These are phyloP conservation scores for Cygnus olor DNA, from an alignment of 2,797 vertebrate genomes.

Conservation along the genomic window DNA sequence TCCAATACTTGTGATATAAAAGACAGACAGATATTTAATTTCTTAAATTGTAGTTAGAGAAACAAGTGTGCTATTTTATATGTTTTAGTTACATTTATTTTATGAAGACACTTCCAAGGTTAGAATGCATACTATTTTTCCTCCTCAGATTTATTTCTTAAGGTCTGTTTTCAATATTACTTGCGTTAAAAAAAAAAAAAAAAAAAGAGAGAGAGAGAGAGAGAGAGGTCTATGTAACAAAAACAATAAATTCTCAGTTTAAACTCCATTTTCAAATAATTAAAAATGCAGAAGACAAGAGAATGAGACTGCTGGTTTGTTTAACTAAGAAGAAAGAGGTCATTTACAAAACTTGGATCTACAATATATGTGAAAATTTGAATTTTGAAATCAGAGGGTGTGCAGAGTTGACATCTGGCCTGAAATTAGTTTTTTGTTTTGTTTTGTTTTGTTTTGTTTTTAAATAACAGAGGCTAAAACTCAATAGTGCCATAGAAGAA, in stretches of 20 bases:
- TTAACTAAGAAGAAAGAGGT: background rate
- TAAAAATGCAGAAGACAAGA: background rate
- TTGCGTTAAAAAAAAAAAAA: background rate
- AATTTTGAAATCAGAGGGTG: background rate
- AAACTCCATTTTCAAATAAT: background rate
- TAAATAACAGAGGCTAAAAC: background rate
- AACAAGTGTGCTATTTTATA: background rate
- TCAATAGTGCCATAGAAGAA: background rate
- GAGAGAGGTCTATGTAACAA: background rate
- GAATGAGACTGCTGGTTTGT: background rate
- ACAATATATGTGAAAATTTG: background rate
- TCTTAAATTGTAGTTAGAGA: background rate
- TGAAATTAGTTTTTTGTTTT: background rate
- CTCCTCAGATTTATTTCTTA: background rate
- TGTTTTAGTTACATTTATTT: background rate
- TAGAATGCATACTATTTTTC: background rate
- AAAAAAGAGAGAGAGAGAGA: too few species aligned
- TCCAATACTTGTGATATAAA: background rate
- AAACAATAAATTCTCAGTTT: background rate
- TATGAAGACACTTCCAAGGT: background rate
- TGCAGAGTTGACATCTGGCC: background rate
- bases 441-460: background rate
- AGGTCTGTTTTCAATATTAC: background rate
- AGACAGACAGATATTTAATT: background rate
- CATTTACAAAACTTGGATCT: background rate